These are phyloP conservation scores for Aphelenchoides besseyi DNA, from an alignment of 1,140 invertebrate genomes.

Conservation along the genomic window DNA sequence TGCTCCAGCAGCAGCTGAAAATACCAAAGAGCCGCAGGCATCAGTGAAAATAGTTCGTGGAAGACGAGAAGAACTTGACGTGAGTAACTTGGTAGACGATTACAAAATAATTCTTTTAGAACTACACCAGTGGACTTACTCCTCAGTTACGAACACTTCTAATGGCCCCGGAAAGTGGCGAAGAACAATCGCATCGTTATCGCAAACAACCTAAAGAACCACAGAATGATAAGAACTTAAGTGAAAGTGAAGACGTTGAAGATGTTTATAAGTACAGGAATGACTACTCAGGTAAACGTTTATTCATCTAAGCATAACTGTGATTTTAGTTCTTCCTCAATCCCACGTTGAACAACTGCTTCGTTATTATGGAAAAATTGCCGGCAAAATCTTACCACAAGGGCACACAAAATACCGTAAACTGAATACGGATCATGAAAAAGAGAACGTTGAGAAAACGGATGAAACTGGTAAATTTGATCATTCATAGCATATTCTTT, in stretches of 20 bases:
- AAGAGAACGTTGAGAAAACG: not conserved
- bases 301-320: not conserved
- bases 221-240: not conserved
- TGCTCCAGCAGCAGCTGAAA: not conserved
- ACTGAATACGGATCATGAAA: not conserved
- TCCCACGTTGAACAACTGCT: slow-evolving; percentile 1
- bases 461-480: not conserved
- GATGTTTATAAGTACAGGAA: not conserved
- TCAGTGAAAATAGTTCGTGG: not conserved
- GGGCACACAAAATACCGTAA: slow-evolving; percentile 3
- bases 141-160: not conserved
- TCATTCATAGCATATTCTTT: not conserved
- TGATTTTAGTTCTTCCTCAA: slow-evolving; percentile 8
- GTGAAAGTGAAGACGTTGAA: slow-evolving; percentile 1
- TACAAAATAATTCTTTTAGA: too few species aligned
- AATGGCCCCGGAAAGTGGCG: not conserved
- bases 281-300: not conserved
- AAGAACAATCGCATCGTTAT: not conserved
- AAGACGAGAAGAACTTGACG: not conserved
- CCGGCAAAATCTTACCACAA: slow-evolving; percentile 6
- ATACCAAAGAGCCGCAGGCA: not conserved
- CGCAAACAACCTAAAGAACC: not conserved
- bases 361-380: slow-evolving; percentile 7
- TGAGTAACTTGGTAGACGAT: not conserved
- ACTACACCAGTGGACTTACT: slow-evolving; percentile 5